Percentiles rank a stretch among this genome's conserved stretches.
Conservation (phyloP, 2,797 vertebrate species). For the Loriculus beryllinus region DNA sequence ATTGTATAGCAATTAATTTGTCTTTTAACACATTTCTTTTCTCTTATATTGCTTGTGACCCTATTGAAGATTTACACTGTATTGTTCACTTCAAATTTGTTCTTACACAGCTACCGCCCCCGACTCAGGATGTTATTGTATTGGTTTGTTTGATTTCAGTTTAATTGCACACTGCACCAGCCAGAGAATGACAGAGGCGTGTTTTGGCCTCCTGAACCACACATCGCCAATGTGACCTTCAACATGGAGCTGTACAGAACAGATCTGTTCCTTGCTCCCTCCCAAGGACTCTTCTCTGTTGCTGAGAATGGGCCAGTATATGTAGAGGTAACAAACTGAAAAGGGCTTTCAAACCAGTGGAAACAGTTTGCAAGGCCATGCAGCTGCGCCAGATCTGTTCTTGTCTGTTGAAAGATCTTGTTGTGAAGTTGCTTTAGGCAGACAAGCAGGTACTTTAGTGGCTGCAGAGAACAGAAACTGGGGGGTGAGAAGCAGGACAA, state of each 20-base stretch:
- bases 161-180: slow-evolving; percentile 88
- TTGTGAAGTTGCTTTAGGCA: neutral
- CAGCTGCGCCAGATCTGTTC: neutral
- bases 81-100: neutral
- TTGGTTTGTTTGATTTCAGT: slow-evolving; percentile 72
- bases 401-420: neutral
- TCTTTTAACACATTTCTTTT: neutral
- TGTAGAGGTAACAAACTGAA: slow-evolving; percentile 77
- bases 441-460: neutral
- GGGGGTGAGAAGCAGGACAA: neutral
- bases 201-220: slow-evolving; percentile 56
- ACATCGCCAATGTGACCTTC: slow-evolving; percentile 80
- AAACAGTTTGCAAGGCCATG: neutral
- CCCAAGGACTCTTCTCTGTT: slow-evolving; percentile 75
- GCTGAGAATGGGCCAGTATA: slow-evolving; percentile 76
- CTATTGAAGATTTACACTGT: neutral
- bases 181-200: slow-evolving; percentile 50
- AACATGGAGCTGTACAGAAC: slow-evolving; percentile 88
- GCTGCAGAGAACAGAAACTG: neutral
- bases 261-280: slow-evolving; percentile 73
- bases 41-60: neutral
- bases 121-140: neutral
- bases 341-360: neutral
- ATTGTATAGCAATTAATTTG: neutral
- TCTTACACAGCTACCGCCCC: neutral